Base-by-base conservation (phyloP, 2,888 invertebrate species). In the Rhodophaea formosa region DNA sequence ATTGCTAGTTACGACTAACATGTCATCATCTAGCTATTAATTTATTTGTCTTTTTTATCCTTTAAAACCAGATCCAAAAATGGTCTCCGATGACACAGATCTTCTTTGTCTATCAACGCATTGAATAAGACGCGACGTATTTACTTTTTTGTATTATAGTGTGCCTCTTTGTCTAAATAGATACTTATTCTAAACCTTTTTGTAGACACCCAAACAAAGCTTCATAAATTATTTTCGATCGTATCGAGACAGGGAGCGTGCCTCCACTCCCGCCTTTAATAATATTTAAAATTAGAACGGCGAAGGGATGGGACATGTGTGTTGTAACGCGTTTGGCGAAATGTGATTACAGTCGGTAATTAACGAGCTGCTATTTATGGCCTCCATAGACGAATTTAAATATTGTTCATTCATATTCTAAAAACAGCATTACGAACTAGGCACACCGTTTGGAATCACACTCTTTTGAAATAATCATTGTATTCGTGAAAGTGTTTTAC, bases 291-390 rank as follows among this genome's bases (percentile, higher is more conserved):
- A 87, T 74, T 91, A 88, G 90, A 90, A 89, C 86, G 66, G 87
- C 88, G 86, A 90, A 90, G 90, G 90, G 90, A 91, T 90, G 89
- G 85, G 88, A 88, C 90, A 90, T 87, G 83, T 90, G 89, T 87
- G 86, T 85, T 79, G 88, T 87, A 88, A 90, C 88, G 88, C 81
- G 80, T 89, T 88, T 91, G 90, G 90, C 90, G 90, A 91, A 91
- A 90, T 90, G 90, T 88, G 90, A 91, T 91, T 91, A 89, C 86
- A 82, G 82, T 82, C 80, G 67, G 84, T 88, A 87, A 91, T 90
- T 91, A 90, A 91, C 86, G 87, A 85, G 82, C 74, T 66, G 78
- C 84, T 91, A 89, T 91, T 88, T 89, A 82, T 80, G 60, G 62
- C 65, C 58, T 62, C 69, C 69, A 70, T 66, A 70, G 71, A 79